Evolutionary conservation across 2,797 vertebrate genomes (phyloP), one percentile per base, ranked within the genome.

Genomic region (Malacoctenus gilli): DNA sequence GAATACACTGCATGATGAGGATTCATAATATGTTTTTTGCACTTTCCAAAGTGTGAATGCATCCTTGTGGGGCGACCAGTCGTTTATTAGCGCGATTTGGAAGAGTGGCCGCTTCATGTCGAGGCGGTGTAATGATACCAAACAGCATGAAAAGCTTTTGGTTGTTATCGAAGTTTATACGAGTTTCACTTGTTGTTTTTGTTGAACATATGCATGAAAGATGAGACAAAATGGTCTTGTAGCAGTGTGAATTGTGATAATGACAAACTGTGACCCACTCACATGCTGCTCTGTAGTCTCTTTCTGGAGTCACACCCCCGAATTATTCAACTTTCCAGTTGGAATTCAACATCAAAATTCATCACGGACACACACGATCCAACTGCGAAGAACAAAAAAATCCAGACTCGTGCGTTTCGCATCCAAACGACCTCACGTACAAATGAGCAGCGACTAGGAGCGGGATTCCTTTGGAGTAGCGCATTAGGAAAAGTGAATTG

Each of bases 31-130:
- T 54, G n/a, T n/a, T n/a, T n/a, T 65, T 63, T 62, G 35, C 69
- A 56, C 47, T 31, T 61, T 41, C 61, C 21, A 59, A 48, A 43
- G 46, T 23, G 55, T 22, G 41, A 71, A 44, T 40, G 43, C 16
- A 2, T 63, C 54, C 63, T 22, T 34, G 51, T 38, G 21, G 10
- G 4, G 10, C 39, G 47, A 37, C 14, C 23, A 21, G 51, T 66
- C 5, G 1, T 49, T 58, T 38, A 42, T 41, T 18, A 56, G 36
- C 20, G 19, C 39, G 25, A 54, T 46, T 1, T 0, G 19, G 34
- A 47, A 3, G 6, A 30, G n/a, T 7, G 8, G 18, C 10, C 30
- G 40, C 19, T 28, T 48, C 22, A 57, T 38, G 34, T 54, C 36
- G 60, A 37, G 18, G 38, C 40, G 39, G 12, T 31, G 18, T 36